Percentiles rank a stretch among this genome's conserved stretches.
Conservation (phyloP, 2,888 invertebrate genomes). For the Eueremaeus valkanovi region DNA sequence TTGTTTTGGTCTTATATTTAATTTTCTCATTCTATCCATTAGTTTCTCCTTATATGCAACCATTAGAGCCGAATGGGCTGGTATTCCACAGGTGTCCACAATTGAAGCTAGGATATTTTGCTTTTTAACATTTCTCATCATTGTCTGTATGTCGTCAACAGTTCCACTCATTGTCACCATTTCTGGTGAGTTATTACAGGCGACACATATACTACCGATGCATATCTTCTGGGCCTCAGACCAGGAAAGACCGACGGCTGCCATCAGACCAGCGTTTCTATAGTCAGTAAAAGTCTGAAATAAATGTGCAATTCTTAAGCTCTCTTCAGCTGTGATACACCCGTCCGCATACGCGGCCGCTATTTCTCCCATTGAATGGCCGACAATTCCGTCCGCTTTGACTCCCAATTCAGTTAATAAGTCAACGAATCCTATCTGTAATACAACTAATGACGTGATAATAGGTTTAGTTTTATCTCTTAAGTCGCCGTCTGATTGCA, state of each 20-base stretch:
- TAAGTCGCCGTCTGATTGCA: conserved; percentile 62
- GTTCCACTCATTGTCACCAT: conserved; percentile 38
- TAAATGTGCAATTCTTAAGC: conserved; percentile 4
- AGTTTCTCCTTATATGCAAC: neutral
- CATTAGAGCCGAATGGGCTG: conserved; percentile 21
- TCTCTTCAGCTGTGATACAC: conserved; percentile 22
- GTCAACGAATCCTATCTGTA: conserved; percentile 33
- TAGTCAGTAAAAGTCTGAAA: neutral
- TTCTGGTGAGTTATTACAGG: conserved; percentile 23
- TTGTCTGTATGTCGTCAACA: conserved; percentile 1
- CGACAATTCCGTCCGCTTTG: conserved; percentile 31
- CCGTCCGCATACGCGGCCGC: conserved; percentile 32
- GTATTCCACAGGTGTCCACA: conserved; percentile 32
- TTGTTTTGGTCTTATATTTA: conserved; percentile 69
- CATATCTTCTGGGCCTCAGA: neutral
- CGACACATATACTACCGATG: conserved; percentile 10
- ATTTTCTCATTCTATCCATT: neutral
- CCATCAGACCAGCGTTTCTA: conserved; percentile 6
- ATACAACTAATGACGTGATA: conserved; percentile 13
- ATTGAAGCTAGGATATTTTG: conserved; percentile 25
- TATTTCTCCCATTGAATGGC: conserved; percentile 33
- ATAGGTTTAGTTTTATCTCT: neutral
- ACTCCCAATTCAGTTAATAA: conserved; percentile 12
- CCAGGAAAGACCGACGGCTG: conserved; percentile 18
- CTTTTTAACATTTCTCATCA: neutral